phyloP scores from a whole-genome alignment of 2,888 invertebrate genomes.

The Lycocerus yunnanus region DNA sequence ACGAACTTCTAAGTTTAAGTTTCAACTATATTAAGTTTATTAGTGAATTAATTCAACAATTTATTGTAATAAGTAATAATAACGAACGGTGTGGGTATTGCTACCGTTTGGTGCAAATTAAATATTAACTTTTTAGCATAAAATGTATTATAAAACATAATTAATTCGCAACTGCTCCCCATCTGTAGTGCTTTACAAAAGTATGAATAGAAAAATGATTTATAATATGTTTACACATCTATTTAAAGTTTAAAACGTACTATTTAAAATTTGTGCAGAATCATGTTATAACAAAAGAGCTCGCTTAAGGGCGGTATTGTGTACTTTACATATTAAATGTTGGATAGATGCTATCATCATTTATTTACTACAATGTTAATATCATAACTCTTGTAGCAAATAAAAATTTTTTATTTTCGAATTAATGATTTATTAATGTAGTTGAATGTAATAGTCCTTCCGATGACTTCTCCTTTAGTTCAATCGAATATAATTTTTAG shows the following conservation, averaged over 20 bases:
- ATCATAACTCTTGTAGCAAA: not conserved
- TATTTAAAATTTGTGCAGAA: constrained; percentile 42
- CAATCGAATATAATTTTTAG: not conserved
- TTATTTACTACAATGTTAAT: not conserved
- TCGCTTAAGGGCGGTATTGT: constrained; percentile 19
- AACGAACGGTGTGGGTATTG: too few species aligned
- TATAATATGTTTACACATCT: constrained; percentile 46
- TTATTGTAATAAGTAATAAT: too few species aligned
- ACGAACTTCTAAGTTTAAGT: too few species aligned
- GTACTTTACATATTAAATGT: constrained; percentile 23
- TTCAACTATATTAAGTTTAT: too few species aligned
- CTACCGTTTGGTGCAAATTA: too few species aligned
- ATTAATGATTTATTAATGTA: not conserved
- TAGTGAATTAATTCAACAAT: too few species aligned
- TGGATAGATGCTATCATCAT: constrained; percentile 8
- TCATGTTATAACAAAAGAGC: constrained; percentile 37
- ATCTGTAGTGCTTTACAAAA: not conserved
- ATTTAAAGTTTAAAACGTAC: constrained; percentile 47
- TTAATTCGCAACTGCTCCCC: constrained; percentile 27
- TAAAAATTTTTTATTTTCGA: not conserved
- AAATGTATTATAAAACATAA: constrained; percentile 12
- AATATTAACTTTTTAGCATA: not conserved
- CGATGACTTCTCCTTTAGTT: not conserved
- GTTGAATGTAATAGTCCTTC: not conserved
- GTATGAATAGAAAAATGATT: constrained; percentile 42